Conservation (phyloP, 2,888 invertebrate species). For the Acrobasis suavella region DNA sequence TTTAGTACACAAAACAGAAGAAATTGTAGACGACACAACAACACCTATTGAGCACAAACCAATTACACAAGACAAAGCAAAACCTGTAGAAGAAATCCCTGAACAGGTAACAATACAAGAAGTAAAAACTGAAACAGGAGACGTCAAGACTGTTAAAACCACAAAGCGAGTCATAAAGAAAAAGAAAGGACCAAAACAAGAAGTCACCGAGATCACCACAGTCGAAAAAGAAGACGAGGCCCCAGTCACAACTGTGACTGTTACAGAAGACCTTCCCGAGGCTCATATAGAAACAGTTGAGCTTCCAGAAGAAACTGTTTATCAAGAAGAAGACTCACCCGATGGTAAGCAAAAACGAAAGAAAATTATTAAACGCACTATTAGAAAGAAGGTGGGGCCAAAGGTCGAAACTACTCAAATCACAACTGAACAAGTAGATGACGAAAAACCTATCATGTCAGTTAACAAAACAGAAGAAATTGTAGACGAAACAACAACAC, state of each 20-base stretch:
- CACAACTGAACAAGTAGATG: conserved; percentile 36
- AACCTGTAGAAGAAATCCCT: conserved; percentile 24
- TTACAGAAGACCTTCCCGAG: conserved; percentile 37
- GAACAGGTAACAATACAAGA: conserved; percentile 19
- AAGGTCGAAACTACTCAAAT: conserved; percentile 41
- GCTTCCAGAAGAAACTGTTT: conserved; percentile 42
- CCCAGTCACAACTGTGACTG: conserved; percentile 50
- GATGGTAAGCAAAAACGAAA: conserved; percentile 45
- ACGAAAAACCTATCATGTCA: conserved; percentile 37
- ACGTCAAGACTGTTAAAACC: conserved; percentile 42
- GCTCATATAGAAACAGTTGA: conserved; percentile 31
- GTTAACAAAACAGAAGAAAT: conserved; percentile 36
- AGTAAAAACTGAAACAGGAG: conserved; percentile 53
- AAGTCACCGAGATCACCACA: conserved; percentile 71
- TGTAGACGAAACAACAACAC: conserved; percentile 34
- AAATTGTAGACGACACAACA: conserved; percentile 40
- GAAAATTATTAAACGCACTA: conserved; percentile 47
- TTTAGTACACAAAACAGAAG: conserved; percentile 38
- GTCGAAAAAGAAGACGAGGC: conserved; percentile 60
- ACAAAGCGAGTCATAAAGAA: conserved; percentile 53
- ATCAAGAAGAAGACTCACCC: conserved; percentile 50
- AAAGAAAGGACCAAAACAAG: conserved; percentile 63
- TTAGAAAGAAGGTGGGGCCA: conserved; percentile 49
- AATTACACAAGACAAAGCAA: conserved; percentile 33
- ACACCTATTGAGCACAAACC: conserved; percentile 31